These are phyloP conservation scores for Acrossocheilus wenchowensis DNA, from an alignment of 2,797 vertebrate species.

Conservation along the genomic window DNA sequence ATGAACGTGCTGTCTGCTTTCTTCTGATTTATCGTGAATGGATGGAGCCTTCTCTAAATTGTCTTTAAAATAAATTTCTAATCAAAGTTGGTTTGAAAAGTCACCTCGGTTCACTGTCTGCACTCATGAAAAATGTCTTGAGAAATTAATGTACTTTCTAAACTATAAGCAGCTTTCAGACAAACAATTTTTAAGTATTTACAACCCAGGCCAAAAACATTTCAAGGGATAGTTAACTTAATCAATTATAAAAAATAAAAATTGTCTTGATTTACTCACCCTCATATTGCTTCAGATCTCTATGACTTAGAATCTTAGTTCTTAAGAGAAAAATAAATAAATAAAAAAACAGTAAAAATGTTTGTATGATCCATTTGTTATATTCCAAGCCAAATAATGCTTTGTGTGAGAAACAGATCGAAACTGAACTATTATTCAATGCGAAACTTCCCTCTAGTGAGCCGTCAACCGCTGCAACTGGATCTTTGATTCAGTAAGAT, in stretches of 20 bases:
- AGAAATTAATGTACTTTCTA: conserved; percentile 9
- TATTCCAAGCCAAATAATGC: not conserved
- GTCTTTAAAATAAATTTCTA: conserved; percentile 29
- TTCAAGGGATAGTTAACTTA: not conserved
- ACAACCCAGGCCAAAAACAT: not conserved
- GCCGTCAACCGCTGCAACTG: not conserved
- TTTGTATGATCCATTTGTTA: not conserved
- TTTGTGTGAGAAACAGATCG: not conserved
- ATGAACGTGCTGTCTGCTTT: not conserved
- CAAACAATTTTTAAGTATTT: not conserved
- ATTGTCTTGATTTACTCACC: not conserved
- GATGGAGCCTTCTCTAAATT: not conserved
- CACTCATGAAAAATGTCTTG: conserved; percentile 14
- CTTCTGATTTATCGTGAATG: conserved; percentile 24
- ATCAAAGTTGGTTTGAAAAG: conserved; percentile 15
- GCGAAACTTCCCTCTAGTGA: not conserved
- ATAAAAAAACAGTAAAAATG: not conserved
- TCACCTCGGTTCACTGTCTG: conserved; percentile 1
- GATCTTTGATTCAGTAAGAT: not conserved
- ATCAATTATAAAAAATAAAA: not conserved
- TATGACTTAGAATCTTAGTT: not conserved
- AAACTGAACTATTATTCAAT: not conserved
- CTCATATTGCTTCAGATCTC: not conserved
- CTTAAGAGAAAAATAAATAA: not conserved
- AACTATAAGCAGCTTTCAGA: not conserved